Conservation (phyloP, 2,113 vertebrate genomes). For the Balaeniceps rex region DNA sequence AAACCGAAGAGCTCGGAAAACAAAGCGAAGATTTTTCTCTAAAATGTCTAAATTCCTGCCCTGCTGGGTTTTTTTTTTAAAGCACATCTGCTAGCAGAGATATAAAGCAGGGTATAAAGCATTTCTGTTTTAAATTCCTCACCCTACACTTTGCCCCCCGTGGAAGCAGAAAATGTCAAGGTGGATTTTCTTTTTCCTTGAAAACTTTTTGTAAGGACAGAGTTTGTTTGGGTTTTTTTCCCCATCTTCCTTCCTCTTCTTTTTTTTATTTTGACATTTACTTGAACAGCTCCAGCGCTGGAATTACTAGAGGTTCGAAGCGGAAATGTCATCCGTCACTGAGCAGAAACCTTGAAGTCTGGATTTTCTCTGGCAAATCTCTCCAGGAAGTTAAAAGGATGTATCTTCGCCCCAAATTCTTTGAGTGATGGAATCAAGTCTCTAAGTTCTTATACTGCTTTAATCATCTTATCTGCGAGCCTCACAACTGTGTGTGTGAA, state of each 20-base stretch:
- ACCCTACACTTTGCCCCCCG: not conserved
- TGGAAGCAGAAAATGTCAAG: not conserved
- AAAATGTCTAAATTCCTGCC: not conserved
- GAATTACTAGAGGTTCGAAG: not conserved
- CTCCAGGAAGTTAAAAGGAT: not conserved
- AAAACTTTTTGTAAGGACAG: not conserved
- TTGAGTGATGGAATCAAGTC: conserved; percentile 9
- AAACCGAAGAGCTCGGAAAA: not conserved
- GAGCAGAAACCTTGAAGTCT: not conserved
- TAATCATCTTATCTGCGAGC: conserved; percentile 21
- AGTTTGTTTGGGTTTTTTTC: no score
- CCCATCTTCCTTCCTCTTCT: not conserved
- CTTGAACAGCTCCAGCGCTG: not conserved
- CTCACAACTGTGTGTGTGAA: not conserved
- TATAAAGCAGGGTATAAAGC: not conserved
- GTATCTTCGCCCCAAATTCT: not conserved
- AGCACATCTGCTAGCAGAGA: not conserved
- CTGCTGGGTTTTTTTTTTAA: not conserved
- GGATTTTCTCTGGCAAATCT: conserved; percentile 32
- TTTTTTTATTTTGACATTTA: not conserved
- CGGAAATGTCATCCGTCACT: not conserved
- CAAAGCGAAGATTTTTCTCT: not conserved
- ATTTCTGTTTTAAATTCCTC: not conserved
- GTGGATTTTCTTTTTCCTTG: not conserved
- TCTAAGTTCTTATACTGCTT: not conserved